A percentile compares a stretch with the other conserved stretches of the same genome.
phyloP scores from a whole-genome alignment of 2,888 invertebrate species.

The Napeogenes inachia region DNA sequence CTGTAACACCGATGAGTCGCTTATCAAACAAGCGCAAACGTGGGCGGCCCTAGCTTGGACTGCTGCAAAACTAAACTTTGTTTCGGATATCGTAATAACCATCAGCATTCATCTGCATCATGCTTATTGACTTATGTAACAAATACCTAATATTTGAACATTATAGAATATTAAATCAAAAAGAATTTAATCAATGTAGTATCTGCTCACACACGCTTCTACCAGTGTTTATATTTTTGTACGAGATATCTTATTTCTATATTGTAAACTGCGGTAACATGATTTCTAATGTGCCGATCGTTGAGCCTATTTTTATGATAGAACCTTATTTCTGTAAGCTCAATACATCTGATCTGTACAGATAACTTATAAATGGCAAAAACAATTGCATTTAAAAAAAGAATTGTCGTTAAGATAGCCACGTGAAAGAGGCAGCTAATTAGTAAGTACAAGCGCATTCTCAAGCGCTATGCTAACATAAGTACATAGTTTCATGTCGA shows the following conservation, averaged over 20 bases:
- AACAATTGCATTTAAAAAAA: too few species aligned
- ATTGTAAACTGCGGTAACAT: too few species aligned
- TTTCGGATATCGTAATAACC: conserved; percentile 8
- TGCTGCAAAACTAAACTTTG: conserved; percentile 15
- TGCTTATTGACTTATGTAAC: conserved; percentile 18
- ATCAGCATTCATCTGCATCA: conserved; percentile 21
- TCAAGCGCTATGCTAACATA: not conserved
- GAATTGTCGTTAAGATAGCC: conserved; percentile 14
- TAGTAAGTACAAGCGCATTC: conserved; percentile 3
- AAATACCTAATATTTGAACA: not conserved
- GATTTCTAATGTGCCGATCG: too few species aligned
- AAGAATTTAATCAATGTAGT: too few species aligned
- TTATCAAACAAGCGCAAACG: conserved; percentile 29
- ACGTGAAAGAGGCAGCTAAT: conserved; percentile 24
- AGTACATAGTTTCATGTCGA: not conserved
- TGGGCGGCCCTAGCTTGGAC: conserved; percentile 45
- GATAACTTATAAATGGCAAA: too few species aligned
- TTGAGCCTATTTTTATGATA: too few species aligned
- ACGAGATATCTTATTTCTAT: too few species aligned
- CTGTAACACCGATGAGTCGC: conserved; percentile 37
- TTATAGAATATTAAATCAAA: too few species aligned
- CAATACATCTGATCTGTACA: too few species aligned
- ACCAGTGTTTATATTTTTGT: too few species aligned
- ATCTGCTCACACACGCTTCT: too few species aligned
- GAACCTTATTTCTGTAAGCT: too few species aligned